These are phyloP conservation scores for Mellivora capensis DNA, from an alignment of 2,113 vertebrate genomes.

Conservation along the genomic window DNA sequence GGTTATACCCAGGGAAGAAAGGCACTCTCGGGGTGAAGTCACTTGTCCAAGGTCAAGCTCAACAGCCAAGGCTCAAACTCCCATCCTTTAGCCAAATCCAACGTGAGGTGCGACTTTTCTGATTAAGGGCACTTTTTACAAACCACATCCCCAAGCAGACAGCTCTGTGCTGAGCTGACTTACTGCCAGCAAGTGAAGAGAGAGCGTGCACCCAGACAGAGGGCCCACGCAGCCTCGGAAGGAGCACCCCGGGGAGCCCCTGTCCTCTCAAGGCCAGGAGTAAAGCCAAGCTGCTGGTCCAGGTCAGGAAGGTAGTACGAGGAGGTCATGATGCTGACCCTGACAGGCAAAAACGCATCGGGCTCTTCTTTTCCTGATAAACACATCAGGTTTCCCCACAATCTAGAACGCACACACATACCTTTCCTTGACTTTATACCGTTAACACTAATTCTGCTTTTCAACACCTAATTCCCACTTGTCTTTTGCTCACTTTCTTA, in stretches of 20 bases:
- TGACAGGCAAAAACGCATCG: not conserved
- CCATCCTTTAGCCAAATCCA: not conserved
- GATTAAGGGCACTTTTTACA: not conserved
- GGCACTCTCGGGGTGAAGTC: not conserved
- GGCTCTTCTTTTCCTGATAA: not conserved
- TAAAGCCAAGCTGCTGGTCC: not conserved
- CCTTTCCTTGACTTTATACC: not conserved
- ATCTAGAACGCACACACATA: not conserved
- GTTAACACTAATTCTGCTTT: not conserved
- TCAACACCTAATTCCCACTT: not conserved
- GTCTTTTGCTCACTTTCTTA: not conserved
- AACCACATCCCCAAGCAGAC: not conserved
- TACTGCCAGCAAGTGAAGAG: too few species aligned
- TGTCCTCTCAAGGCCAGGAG: not conserved
- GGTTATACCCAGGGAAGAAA: not conserved
- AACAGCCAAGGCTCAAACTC: not conserved
- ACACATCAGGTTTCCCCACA: not conserved
- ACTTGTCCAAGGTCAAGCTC: not conserved
- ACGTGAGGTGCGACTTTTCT: not conserved
- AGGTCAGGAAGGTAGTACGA: not conserved
- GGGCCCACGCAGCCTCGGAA: not conserved
- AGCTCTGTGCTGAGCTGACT: not conserved
- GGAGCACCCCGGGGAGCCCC: not conserved
- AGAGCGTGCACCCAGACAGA: fast-evolving
- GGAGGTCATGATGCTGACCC: not conserved